These are phyloP conservation scores for Drosophila mettleri DNA, from an alignment of 2,888 invertebrate genomes.

Conservation along the genomic window DNA sequence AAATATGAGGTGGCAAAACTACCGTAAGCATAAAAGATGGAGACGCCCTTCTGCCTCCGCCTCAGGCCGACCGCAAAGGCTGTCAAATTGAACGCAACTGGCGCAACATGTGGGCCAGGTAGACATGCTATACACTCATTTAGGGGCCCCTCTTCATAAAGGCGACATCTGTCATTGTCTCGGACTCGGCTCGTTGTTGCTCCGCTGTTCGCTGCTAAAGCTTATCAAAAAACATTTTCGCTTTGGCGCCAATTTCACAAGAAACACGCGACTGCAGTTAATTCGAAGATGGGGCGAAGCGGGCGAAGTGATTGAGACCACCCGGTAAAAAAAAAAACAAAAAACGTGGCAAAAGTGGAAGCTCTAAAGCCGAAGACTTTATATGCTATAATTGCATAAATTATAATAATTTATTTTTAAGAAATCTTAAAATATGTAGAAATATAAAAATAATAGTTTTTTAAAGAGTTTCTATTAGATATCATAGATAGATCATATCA, in stretches of 20 bases:
- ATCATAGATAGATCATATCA: too few relatives aligned
- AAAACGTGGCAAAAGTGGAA: constrained; percentile 14
- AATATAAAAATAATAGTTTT: too few relatives aligned
- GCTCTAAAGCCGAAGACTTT: neutral
- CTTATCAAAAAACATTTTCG: constrained; percentile 73
- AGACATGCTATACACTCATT: constrained; percentile 52
- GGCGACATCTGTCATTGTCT: constrained; percentile 50
- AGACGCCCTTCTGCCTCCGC: neutral
- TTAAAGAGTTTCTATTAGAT: too few relatives aligned
- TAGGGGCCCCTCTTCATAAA: constrained; percentile 24
- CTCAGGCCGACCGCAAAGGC: neutral
- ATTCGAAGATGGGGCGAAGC: constrained; percentile 5
- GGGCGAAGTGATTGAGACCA: constrained; percentile 34
- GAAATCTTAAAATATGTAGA: neutral
- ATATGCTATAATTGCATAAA: neutral
- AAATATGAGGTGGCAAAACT: constrained; percentile 27
- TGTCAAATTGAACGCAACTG: constrained; percentile 37
- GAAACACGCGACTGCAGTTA: constrained; percentile 44
- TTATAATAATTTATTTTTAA: neutral
- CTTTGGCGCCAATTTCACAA: constrained; percentile 74
- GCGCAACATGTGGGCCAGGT: constrained; percentile 55
- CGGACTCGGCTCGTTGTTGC: constrained; percentile 3
- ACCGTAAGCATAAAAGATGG: constrained; percentile 8
- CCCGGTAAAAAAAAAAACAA: constrained; percentile 32
- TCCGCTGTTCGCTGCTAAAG: constrained; percentile 19